Conservation (phyloP, 2,113 vertebrate species). For the Porphyrio hochstetteri region DNA sequence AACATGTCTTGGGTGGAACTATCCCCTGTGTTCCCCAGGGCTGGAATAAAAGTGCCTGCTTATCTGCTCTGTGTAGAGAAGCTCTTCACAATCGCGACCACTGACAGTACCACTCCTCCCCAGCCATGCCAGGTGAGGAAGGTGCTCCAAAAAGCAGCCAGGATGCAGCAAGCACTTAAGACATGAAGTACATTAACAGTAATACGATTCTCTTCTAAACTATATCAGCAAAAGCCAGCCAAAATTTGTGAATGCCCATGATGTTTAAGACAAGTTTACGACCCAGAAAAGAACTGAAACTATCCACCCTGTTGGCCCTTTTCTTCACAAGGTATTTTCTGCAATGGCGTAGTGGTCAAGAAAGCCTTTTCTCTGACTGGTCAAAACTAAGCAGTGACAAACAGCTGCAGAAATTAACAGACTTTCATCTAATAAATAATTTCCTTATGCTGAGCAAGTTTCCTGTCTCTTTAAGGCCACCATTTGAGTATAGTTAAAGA, state of each 20-base stretch:
- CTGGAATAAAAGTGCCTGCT: no score
- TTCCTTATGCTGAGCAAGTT: not conserved
- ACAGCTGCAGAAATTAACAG: rapidly evolving
- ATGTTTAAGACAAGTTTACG: not conserved
- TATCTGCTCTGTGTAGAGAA: no score
- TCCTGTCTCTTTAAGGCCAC: not conserved
- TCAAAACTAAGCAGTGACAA: not conserved
- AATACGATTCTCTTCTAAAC: not conserved
- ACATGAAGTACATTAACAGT: not conserved
- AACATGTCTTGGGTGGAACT: no score
- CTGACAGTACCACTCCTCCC: not conserved
- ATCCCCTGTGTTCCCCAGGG: no score
- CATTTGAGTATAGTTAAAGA: not conserved
- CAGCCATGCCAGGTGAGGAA: no score
- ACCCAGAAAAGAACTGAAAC: not conserved
- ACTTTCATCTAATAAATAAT: not conserved
- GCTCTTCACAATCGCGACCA: no score
- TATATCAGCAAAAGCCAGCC: not conserved
- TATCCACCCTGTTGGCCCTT: not conserved
- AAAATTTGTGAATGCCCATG: not conserved
- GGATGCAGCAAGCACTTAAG: not conserved
- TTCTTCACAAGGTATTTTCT: not conserved
- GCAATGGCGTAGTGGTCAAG: not conserved
- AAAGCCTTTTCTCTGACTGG: not conserved
- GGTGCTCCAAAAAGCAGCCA: not conserved